Evolutionary conservation across 2,888 invertebrate species (phyloP), one percentile per base, ranked within the genome.

Genomic region (Trichopoda pennipes): DNA sequence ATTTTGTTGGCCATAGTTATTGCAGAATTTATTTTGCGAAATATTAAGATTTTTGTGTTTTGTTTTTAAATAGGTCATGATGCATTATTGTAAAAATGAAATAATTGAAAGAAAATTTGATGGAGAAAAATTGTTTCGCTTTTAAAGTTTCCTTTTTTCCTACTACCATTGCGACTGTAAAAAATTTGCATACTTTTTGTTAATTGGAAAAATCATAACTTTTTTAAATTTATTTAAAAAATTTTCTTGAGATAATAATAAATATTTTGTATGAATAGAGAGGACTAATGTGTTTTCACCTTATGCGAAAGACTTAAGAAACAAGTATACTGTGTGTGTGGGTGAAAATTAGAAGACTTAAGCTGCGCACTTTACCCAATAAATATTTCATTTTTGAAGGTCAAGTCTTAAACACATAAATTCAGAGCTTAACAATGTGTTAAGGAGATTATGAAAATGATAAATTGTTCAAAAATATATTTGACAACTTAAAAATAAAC

Each of bases 81-180:
- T 23, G 35, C 60, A 51, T 21, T 75, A 42, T 58, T 51, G 28
- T 49, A 38, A 53, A 69, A 69, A 42, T 28, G 35, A 44, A 69
- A 38, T 77, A 63, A 70, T 77, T 63, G 63, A 77, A 77, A 77
- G 77, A 77, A 70, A 77, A 77, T 69, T 16, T 77, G 49, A 38
- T 63, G 21, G 2, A 21, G n/a, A 32, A 53, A 60, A 42, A 58
- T n/a, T 60, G 28, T 56, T 77, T 77, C 49, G 56, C 55, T 77
- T 70, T 77, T 61, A 19, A 56, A 44, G 28, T 47, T 47, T 38
- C 10, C 12, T 51, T 72, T 58, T 17, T 47, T 4, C 9, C 42
- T 72, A 28, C 23, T 32, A 32, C 53, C 61, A 16, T 38, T 32
- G 32, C 53, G 19, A 19, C n/a, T 42, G n/a, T 38, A 16, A 9